Conservation (phyloP, 2,888 invertebrate species). For the Tetrapedia diversipes region DNA sequence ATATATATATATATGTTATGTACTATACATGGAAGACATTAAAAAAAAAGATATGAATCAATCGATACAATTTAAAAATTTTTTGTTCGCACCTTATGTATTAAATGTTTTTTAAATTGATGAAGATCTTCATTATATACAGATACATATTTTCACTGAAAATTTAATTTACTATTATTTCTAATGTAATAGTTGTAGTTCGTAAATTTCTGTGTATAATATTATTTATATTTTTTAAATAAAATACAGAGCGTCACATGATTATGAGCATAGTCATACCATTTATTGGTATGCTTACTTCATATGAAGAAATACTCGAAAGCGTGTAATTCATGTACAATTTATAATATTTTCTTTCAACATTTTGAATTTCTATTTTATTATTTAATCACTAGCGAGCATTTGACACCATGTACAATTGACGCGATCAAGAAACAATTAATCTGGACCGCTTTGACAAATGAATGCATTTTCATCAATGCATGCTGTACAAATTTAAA, state of each 20-base stretch:
- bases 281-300: constrained; percentile 28
- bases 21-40: constrained; percentile 64
- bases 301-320: constrained; percentile 43
- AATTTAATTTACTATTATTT: constrained; percentile 33
- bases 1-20: constrained; percentile 27
- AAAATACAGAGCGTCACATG: constrained; percentile 48
- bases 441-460: constrained; percentile 46
- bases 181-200: constrained; percentile 42
- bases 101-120: constrained; percentile 60
- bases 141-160: constrained; percentile 30
- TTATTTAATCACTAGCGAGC: constrained; percentile 43
- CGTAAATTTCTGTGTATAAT: constrained; percentile 41
- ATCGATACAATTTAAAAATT: constrained; percentile 42
- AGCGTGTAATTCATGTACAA: constrained; percentile 38
- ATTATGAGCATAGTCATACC: constrained; percentile 48
- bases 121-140: constrained; percentile 56
- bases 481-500: constrained; percentile 56
- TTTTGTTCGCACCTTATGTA: constrained; percentile 40
- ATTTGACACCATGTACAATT: constrained; percentile 63
- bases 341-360: constrained; percentile 35
- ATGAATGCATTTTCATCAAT: constrained; percentile 52
- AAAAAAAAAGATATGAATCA: constrained; percentile 65
- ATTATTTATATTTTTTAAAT: constrained; percentile 41
- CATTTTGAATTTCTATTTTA: constrained; percentile 36
- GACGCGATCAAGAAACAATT: constrained; percentile 54